Base-by-base conservation (phyloP, 2,113 vertebrate species). In the Globicephala melas region DNA sequence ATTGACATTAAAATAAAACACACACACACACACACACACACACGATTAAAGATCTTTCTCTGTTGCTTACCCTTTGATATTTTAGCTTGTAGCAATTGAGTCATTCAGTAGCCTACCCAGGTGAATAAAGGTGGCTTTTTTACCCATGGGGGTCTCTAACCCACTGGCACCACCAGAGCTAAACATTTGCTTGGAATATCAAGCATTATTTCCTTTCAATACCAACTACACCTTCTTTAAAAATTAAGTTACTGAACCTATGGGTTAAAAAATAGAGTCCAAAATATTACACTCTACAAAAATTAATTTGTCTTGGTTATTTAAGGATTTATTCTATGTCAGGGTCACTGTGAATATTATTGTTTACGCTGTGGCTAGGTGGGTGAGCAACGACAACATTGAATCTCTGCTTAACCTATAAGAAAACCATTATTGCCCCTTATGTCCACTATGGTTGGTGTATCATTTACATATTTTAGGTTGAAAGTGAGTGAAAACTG, bases 61-160 rank as follows among this genome's bases (percentile, higher is more conserved):
- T 94, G 58, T 80, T 96, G 38, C 60, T 88, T 65, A 36, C 14
- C 67, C 88, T 97, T 96, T 97, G 95, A 94, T 95, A 93, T 94
- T 96, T 95, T 95, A 95, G 79, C 63, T 94, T 83, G 90, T 53
- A 96, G 33, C 77, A 83, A 80, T 31, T 77, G 81, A 96, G 76
- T 82, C 33, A 73, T 60, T 73, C n/a, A 67, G 31, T 36, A 85
- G 38, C 47, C 53, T 93, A n/a, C 5, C 31, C 18, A 81, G 2
- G 13, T n/a, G 9, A n/a, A 60, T 28, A n/a, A 73, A 95, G 65
- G 53, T 97, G 76, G 28, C 33, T 84, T 83, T 63, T 80, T 92
- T 94, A 58, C 60, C 21, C 65, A 65, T 2, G 17, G 14, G n/a
- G 38, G 0, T 53, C 58, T 81, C 33, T n/a, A 47, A 36, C 25